A percentile compares a stretch with the other conserved stretches of the same genome.
These are phyloP conservation scores for Scrobipalpa atriplicella DNA, from an alignment of 2,888 invertebrate species.

Conservation along the genomic window DNA sequence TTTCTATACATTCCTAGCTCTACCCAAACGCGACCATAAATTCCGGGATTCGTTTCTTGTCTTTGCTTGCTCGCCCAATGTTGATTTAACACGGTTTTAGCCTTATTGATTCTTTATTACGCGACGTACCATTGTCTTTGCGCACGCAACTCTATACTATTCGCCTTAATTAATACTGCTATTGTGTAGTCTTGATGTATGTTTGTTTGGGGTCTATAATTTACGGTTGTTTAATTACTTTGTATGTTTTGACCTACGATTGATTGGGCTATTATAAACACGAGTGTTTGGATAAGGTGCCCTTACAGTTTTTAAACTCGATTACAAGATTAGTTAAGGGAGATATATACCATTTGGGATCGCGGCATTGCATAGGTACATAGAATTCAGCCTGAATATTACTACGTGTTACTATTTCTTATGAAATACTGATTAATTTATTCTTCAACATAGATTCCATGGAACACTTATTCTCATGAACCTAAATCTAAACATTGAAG, in stretches of 20 bases:
- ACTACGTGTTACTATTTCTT: too few species aligned
- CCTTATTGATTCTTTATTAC: constrained; percentile 82
- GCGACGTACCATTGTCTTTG: constrained; percentile 66
- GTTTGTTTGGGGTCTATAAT: constrained; percentile 32
- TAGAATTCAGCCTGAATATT: too few species aligned
- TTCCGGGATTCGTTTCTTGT: constrained; percentile 80
- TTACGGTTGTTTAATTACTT: constrained; percentile 26
- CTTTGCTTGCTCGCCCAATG: constrained; percentile 78
- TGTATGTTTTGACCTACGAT: constrained; percentile 18
- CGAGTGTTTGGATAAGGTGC: background rate
- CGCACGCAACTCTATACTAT: constrained; percentile 62
- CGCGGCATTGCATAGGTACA: too few species aligned
- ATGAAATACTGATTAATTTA: too few species aligned
- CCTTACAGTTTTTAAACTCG: too few species aligned
- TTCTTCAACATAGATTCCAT: too few species aligned
- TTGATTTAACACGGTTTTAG: constrained; percentile 83
- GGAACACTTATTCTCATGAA: too few species aligned
- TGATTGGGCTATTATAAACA: constrained; percentile 18
- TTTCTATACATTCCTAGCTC: constrained; percentile 61
- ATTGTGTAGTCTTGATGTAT: constrained; percentile 60
- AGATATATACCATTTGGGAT: too few species aligned
- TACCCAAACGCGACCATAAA: constrained; percentile 69
- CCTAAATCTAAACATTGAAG: too few species aligned
- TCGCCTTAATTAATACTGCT: constrained; percentile 73
- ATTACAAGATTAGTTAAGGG: too few species aligned